Base-by-base conservation (phyloP, 2,888 invertebrate genomes). In the Ormyrus labotus region DNA sequence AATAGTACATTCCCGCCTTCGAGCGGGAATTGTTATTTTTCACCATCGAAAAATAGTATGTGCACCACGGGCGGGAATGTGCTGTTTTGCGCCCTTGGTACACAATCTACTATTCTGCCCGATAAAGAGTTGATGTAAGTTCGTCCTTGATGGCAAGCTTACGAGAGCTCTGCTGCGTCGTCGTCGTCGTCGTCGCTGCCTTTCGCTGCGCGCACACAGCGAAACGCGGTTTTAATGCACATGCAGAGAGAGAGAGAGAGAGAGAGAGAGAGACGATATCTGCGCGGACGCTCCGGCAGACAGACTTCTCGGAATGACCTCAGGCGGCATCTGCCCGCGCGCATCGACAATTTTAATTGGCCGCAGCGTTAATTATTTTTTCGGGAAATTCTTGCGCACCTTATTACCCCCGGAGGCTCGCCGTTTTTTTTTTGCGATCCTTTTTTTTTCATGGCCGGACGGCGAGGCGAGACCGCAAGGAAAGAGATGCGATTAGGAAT, bases 261-360 rank as follows among this genome's bases (percentile, higher is more conserved):
- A 34, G 81, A 80, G 34, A 34, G 34, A 34, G 34, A 34, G 34
- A 34, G 78, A 83, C 82, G 82, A 85, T 86, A 86, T 85, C 85
- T 83, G 80, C 83, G 83, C 84, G 83, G 85, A 34, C 34, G 34
- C 85, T 83, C 84, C 87, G 85, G 87, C 87, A 86, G 87, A 87
- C 88, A 83, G 84, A 85, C 84, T 88, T 88, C 87, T 87, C 82
- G 86, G 87, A 88, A 87, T 83, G 85, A 85, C 84, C 86, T 85
- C 85, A 82, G 84, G 85, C 85, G 19, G 34, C 34, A 34, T 34
- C 34, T 34, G 34, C 10, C 11, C 13, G 5, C 34, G 10, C 34
- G 13, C 69, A 84, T 86, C 84, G 84, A 85, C 84, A 86, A 85
- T 85, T 85, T 85, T 85, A 86, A 85, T 86, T 85, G 85, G 78